These are phyloP conservation scores for Choristoneura rosaceana DNA, from an alignment of 2,888 invertebrate species.

Conservation along the genomic window DNA sequence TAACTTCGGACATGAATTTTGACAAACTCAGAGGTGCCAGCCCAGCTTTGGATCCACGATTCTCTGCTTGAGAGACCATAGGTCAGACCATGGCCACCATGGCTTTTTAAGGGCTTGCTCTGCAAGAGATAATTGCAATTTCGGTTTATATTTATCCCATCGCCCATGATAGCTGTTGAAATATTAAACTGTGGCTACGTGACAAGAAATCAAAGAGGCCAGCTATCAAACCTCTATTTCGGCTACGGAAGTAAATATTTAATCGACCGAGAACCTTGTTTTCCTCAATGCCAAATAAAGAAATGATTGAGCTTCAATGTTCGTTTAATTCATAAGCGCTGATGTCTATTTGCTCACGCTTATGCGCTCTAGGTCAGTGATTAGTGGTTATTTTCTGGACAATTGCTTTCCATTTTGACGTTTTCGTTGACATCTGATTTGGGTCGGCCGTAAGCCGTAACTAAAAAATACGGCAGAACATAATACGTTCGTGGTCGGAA, in stretches of 20 bases:
- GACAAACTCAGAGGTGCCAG: too few species aligned
- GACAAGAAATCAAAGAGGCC: slow-evolving; percentile 27
- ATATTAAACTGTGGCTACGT: slow-evolving; percentile 32
- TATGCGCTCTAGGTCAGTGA: background rate
- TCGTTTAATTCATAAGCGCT: background rate
- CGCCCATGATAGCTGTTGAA: slow-evolving; percentile 18
- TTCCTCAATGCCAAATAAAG: background rate
- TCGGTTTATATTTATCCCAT: slow-evolving; percentile 33
- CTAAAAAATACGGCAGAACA: background rate
- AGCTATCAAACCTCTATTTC: slow-evolving; percentile 11
- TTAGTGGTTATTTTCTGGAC: background rate
- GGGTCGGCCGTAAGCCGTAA: background rate
- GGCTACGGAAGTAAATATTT: slow-evolving; percentile 13
- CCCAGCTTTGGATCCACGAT: too few species aligned
- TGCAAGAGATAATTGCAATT: slow-evolving; percentile 27
- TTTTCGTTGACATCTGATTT: background rate
- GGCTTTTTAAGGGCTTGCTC: background rate
- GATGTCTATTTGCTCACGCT: background rate
- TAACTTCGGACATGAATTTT: too few species aligned
- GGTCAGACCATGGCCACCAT: too few species aligned
- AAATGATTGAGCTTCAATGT: background rate
- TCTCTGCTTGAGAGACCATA: too few species aligned
- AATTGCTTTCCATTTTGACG: slow-evolving; percentile 3
- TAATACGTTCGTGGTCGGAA: background rate
- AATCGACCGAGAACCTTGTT: background rate